Evolutionary conservation across 2,113 vertebrate genomes (phyloP).

Genomic region (Nibea albiflora): DNA sequence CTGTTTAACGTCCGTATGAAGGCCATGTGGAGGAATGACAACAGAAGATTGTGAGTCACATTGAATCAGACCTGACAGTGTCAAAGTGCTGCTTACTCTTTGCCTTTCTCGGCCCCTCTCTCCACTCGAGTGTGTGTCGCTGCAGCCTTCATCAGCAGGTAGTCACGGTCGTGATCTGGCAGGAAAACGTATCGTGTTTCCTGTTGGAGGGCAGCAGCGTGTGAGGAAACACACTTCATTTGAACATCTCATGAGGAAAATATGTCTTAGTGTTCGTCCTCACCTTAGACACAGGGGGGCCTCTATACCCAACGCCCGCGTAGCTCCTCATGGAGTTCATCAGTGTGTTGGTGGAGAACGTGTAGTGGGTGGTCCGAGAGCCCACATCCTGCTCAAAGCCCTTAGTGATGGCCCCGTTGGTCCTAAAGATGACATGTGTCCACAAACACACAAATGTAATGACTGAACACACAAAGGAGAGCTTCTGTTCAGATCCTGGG

Average conservation of each 20-base stretch:
- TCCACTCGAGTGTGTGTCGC: slow-evolving; percentile 65
- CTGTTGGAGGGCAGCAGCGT: slow-evolving; percentile 60
- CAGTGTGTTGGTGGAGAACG: slow-evolving; percentile 88
- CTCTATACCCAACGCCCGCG: slow-evolving; percentile 55
- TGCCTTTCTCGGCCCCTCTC: slow-evolving; percentile 69
- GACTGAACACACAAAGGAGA: background rate
- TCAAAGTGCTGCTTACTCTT: slow-evolving; percentile 55
- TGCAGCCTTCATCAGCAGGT: slow-evolving; percentile 83
- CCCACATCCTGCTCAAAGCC: slow-evolving; percentile 87
- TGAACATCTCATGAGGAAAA: accelerated
- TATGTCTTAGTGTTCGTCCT: background rate
- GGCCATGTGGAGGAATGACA: too few species aligned
- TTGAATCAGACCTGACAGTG: background rate
- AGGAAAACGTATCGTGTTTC: slow-evolving; percentile 86
- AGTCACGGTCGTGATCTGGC: slow-evolving; percentile 86
- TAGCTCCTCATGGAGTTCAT: slow-evolving; percentile 84
- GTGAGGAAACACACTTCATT: accelerated
- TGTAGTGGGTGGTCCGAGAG: slow-evolving; percentile 85
- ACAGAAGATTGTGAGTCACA: too few species aligned
- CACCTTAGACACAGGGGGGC: slow-evolving; percentile 75
- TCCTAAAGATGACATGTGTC: slow-evolving; percentile 63
- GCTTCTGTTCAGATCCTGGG: background rate
- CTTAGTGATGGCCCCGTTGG: slow-evolving; percentile 83
- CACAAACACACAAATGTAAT: background rate
- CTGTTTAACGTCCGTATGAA: too few species aligned